phyloP scores from a whole-genome alignment of 2,797 vertebrate genomes.

The Poeciliopsis gracilis region DNA sequence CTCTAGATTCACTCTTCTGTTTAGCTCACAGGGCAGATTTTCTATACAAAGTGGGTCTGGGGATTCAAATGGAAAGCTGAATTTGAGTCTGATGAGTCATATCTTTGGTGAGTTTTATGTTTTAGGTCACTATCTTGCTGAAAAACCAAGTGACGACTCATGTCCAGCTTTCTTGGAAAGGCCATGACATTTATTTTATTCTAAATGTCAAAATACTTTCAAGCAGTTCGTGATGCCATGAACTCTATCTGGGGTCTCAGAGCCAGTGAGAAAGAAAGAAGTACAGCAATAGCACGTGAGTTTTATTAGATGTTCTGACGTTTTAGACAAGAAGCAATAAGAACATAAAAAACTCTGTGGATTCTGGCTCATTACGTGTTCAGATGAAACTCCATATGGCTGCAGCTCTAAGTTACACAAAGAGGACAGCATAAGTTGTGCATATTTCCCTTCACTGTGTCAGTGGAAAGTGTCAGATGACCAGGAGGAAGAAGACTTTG shows the following conservation, averaged over 20 bases:
- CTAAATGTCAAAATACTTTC: neutral
- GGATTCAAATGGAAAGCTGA: neutral
- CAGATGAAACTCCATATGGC: constrained; percentile 1
- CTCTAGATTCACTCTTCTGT: neutral
- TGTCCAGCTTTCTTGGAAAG: neutral
- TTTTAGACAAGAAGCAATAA: neutral
- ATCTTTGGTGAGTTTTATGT: neutral
- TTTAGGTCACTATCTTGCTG: neutral
- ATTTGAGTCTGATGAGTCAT: neutral
- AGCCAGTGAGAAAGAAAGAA: neutral
- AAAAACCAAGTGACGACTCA: neutral
- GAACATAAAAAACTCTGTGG: neutral
- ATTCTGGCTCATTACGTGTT: neutral
- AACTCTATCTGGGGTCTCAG: neutral
- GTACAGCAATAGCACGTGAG: neutral
- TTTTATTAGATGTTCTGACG: neutral
- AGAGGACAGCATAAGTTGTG: constrained; percentile 4
- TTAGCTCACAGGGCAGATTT: neutral
- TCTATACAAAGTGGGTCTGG: neutral
- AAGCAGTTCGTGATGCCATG: neutral
- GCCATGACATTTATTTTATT: neutral
- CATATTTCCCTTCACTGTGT: constrained; percentile 4
- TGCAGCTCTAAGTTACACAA: neutral
- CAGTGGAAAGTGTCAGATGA: neutral
- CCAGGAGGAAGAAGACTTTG: neutral